A percentile compares a stretch with the other conserved stretches of the same genome.
Evolutionary conservation across 2,113 vertebrate species (phyloP).

Genomic region (Lophochroa leadbeateri): DNA sequence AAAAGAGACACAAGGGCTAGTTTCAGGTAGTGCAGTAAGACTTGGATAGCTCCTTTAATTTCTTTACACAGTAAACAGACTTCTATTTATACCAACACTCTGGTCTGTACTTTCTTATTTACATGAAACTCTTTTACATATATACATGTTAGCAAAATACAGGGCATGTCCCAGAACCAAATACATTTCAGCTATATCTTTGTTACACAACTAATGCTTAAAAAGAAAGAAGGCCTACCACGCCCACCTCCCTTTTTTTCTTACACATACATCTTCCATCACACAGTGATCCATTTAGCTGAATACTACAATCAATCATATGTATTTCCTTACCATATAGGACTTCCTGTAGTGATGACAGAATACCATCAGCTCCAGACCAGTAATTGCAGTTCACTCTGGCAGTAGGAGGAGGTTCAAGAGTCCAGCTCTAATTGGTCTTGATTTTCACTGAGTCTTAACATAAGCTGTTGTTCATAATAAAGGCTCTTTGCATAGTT

Average conservation of each 20-base stretch:
- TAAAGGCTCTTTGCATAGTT: constrained; percentile 99
- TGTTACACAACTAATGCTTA: constrained; percentile 46
- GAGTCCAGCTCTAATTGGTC: constrained; percentile 88
- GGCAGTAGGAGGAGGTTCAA: constrained; percentile 68
- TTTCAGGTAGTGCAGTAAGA: constrained; percentile 64
- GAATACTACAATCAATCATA: neutral
- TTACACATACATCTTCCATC: constrained; percentile 21
- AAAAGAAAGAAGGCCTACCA: neutral
- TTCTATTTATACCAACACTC: constrained; percentile 56
- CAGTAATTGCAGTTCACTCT: neutral
- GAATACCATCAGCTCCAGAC: neutral
- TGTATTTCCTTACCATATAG: neutral
- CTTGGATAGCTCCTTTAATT: constrained; percentile 61
- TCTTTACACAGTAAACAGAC: constrained; percentile 73
- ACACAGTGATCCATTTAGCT: neutral
- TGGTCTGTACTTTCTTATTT: constrained; percentile 62
- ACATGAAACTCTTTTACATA: constrained; percentile 78
- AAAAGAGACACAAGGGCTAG: neutral
- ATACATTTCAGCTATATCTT: constrained; percentile 24
- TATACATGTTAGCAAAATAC: constrained; percentile 80
- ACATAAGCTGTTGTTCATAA: constrained; percentile 97
- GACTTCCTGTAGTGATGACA: neutral
- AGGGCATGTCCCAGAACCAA: constrained; percentile 61
- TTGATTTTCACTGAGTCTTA: constrained; percentile 84
- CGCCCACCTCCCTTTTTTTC: constrained; percentile 13